A percentile compares a stretch with the other conserved stretches of the same genome.
Evolutionary conservation across 2,113 vertebrate species (phyloP).

Genomic region (Glaucomys volans): DNA sequence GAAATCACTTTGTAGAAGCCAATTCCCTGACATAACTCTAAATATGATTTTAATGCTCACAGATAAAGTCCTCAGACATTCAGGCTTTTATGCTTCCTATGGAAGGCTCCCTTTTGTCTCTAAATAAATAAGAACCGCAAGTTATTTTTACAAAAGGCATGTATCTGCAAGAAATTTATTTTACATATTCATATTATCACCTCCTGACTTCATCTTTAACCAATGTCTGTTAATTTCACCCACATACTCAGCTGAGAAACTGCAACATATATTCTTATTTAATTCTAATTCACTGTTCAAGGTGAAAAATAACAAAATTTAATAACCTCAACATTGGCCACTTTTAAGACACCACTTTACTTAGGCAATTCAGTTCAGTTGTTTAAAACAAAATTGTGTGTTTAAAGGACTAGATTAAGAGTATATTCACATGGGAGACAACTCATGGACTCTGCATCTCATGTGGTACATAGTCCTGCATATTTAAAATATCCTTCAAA

Average conservation of each 20-base stretch:
- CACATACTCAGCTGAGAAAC: background rate
- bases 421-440: background rate
- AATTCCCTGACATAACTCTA: constrained; percentile 9
- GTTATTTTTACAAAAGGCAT: constrained; percentile 1
- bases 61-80: background rate
- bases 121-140: constrained; percentile 28
- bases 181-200: background rate
- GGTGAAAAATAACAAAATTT: background rate
- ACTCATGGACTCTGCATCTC: background rate
- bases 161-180: background rate
- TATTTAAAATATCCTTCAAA: background rate
- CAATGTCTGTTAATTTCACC: background rate
- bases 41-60: background rate
- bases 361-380: background rate
- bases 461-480: background rate
- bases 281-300: background rate
- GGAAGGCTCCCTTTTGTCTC: background rate
- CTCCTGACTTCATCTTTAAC: background rate
- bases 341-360: background rate
- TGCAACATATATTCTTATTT: background rate
- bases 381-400: background rate
- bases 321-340: background rate
- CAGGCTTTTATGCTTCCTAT: background rate
- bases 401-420: background rate
- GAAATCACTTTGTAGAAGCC: background rate